These are phyloP conservation scores for Apogon talboti DNA, from an alignment of 2,797 vertebrate genomes.

Conservation along the genomic window DNA sequence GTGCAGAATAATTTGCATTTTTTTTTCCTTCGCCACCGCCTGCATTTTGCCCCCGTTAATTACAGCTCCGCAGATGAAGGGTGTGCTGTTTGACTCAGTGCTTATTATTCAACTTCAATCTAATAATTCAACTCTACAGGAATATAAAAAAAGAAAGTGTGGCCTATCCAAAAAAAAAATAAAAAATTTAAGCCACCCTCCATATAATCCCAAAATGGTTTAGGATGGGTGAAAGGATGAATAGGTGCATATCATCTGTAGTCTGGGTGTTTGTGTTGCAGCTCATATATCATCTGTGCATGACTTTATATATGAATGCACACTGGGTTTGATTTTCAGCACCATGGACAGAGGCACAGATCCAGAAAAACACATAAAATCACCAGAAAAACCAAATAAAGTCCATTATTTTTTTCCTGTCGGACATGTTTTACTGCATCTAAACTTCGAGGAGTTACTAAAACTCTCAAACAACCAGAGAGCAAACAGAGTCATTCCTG, in stretches of 20 bases:
- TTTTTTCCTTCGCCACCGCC: constrained; percentile 85
- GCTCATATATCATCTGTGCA: constrained; percentile 37
- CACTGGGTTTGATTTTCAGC: constrained; percentile 37
- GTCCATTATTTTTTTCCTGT: too few relatives aligned
- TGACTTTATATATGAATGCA: constrained; percentile 23
- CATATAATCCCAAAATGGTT: constrained; percentile 92
- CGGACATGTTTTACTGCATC: too few relatives aligned
- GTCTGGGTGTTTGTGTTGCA: constrained; percentile 40
- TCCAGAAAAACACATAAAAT: background rate
- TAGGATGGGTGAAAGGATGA: constrained; percentile 86
- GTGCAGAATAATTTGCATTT: constrained; percentile 99
- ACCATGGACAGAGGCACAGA: constrained; percentile 25
- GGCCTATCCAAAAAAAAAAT: constrained; percentile 83
- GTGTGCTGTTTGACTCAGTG: constrained; percentile 98
- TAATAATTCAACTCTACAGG: constrained; percentile 98
- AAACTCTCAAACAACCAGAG: background rate
- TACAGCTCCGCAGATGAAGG: constrained; percentile 98
- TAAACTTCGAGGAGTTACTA: too few relatives aligned
- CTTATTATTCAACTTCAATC: constrained; percentile 99
- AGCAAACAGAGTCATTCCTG: too few relatives aligned
- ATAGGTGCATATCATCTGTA: constrained; percentile 86
- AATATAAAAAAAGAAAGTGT: constrained; percentile 85
- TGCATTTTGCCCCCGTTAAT: constrained; percentile 96
- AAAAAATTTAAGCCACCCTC: constrained; percentile 89
- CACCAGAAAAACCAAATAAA: too few relatives aligned